Percentiles rank a stretch among this genome's conserved stretches.
These are phyloP conservation scores for Cnemophilus loriae DNA, from an alignment of 2,113 vertebrate species.

Conservation along the genomic window DNA sequence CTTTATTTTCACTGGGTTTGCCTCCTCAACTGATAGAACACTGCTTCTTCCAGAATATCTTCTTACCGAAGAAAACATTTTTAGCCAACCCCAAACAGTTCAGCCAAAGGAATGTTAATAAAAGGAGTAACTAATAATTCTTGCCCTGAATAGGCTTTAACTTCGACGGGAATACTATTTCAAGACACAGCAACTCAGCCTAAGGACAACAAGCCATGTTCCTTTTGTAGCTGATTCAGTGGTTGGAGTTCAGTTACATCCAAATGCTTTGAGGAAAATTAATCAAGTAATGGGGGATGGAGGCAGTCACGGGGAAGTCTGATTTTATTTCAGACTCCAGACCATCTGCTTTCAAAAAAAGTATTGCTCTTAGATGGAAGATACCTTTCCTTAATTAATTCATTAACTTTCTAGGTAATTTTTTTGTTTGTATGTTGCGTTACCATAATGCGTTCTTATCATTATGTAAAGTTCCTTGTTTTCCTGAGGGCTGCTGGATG, in stretches of 20 bases:
- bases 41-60: neutral
- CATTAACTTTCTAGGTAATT: neutral
- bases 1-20: neutral
- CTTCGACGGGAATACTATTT: neutral
- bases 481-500: neutral
- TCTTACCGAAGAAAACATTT: neutral
- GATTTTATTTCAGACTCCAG: neutral
- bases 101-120: neutral
- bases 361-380: neutral
- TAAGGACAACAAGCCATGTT: neutral
- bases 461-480: neutral
- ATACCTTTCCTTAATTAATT: neutral
- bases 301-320: neutral
- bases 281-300: neutral
- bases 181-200: neutral
- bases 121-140: neutral
- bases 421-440: neutral
- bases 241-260: neutral
- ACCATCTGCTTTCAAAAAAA: neutral
- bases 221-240: neutral
- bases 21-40: neutral
- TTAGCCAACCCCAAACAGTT: neutral
- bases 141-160: neutral
- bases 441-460: neutral
- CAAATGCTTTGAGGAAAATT: neutral